Evolutionary conservation across 2,113 vertebrate genomes (phyloP).

Genomic region (Stigmatopora nigra): DNA sequence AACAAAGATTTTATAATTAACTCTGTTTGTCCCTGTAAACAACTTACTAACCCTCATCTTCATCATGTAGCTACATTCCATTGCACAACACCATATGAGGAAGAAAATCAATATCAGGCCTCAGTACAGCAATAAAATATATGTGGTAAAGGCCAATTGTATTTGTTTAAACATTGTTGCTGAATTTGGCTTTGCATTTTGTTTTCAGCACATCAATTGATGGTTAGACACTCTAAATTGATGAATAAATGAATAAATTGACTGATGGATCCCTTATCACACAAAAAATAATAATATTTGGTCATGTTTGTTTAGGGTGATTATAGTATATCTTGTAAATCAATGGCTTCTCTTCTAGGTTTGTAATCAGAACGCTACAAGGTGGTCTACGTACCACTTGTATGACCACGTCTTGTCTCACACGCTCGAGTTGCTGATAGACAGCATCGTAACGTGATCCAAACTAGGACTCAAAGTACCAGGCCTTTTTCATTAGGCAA

Average conservation of each 20-base stretch:
- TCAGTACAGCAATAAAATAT: neutral
- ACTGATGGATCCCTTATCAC: neutral
- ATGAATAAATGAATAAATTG: neutral
- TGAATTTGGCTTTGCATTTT: neutral
- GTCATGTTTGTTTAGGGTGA: neutral
- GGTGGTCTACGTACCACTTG: neutral
- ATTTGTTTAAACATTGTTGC: neutral
- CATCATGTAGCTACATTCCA: neutral
- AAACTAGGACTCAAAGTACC: slow-evolving; percentile 1
- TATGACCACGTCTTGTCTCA: slow-evolving; percentile 2
- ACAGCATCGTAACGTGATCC: slow-evolving; percentile 26
- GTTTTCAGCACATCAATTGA: neutral
- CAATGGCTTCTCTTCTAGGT: slow-evolving; percentile 1
- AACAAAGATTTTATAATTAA: neutral
- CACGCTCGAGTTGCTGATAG: slow-evolving; percentile 6
- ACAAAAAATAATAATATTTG: neutral
- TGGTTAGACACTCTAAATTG: no score
- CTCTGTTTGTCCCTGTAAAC: neutral
- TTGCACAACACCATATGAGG: neutral
- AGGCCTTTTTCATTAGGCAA: slow-evolving; percentile 15
- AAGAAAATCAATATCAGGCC: neutral
- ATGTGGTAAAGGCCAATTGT: neutral
- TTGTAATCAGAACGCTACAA: neutral
- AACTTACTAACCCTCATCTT: neutral
- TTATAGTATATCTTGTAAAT: slow-evolving; percentile 1